A percentile compares a stretch with the other conserved stretches of the same genome.
phyloP scores from a whole-genome alignment of 2,888 invertebrate species.

The Mythimna vitellina region DNA sequence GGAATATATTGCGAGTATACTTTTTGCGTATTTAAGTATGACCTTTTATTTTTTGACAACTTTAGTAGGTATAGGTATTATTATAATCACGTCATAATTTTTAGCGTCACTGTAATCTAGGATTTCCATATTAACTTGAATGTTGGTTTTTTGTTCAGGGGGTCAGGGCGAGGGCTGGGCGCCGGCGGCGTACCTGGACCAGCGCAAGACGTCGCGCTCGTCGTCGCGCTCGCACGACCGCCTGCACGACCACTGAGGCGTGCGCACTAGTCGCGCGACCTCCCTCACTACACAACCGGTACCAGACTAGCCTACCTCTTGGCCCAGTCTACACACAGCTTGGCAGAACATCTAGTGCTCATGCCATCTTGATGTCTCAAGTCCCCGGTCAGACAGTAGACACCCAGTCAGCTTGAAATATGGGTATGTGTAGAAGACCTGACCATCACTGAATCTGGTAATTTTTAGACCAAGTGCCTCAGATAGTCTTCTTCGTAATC shows the following conservation, averaged over 20 bases:
- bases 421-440: constrained; percentile 57
- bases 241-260: constrained; percentile 85
- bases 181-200: constrained; percentile 97
- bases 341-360: constrained; percentile 39
- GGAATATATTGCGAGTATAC: too few species aligned
- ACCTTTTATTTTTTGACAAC: too few species aligned
- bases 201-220: constrained; percentile 94
- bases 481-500: constrained; percentile 61
- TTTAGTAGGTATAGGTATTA: too few species aligned
- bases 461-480: constrained; percentile 63
- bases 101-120: neutral
- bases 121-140: neutral
- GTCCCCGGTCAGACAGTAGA: constrained; percentile 19
- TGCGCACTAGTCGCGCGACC: neutral
- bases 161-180: constrained; percentile 97
- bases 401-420: constrained; percentile 45
- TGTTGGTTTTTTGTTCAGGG: constrained; percentile 72
- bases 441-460: constrained; percentile 44
- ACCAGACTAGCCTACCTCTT: constrained; percentile 26
- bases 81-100: too few species aligned
- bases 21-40: too few species aligned
- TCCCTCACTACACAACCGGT: constrained; percentile 11
- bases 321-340: constrained; percentile 31
- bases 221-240: constrained; percentile 92
- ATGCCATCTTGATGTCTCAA: constrained; percentile 26